Base-by-base conservation (phyloP, 2,888 invertebrate species). In the Chymomyza amoena region DNA sequence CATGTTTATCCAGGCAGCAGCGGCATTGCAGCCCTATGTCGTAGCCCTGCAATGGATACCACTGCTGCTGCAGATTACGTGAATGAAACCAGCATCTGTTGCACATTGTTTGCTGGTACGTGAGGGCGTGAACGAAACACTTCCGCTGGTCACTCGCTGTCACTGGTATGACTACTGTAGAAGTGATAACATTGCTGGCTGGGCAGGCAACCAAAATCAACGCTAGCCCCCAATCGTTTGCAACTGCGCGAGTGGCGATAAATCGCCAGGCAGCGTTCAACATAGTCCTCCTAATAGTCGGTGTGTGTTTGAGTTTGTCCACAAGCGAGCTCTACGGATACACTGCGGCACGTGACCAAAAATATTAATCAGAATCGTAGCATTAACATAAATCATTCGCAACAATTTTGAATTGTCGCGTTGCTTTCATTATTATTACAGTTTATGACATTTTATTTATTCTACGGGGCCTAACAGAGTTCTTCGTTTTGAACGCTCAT, bases 341-440 rank as follows among this genome's bases (percentile, higher is more conserved):
- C 72, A 78, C 75, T 73, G 76, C 79, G 89, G 90, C 90, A 90
- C 90, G 90, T 90, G 90, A 90, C 90, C 88, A 70, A 89, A 89
- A 90, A 90, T 90, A 90, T 90, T 90, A 89, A 89, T 89, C 89
- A 90, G 81, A 88, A 32, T 32, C 86, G 83, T 84, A 81, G 82
- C 78, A 89, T 89, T 89, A 89, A 87, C 90, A 89, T 89, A 89
- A 89, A 87, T 87, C 87, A 89, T 89, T 75, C 81, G 82, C 79
- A 75, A 84, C 79, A 77, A 80, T 84, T 85, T 81, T 71, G 81
- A 54, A 78, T 71, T 73, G 73, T 72, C 69, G 83, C 69, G 64
- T 69, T 63, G 61, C 69, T n/a, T 25, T 61, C 13, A 18, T n/a
- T 6, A 18, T 39, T 13, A n/a, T 32, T 36, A 18, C 36, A 32